Percentiles rank a stretch among this genome's conserved stretches.
These are phyloP conservation scores for Brachyhypopomus occidentalis DNA, from an alignment of 2,113 vertebrate genomes.

Conservation along the genomic window DNA sequence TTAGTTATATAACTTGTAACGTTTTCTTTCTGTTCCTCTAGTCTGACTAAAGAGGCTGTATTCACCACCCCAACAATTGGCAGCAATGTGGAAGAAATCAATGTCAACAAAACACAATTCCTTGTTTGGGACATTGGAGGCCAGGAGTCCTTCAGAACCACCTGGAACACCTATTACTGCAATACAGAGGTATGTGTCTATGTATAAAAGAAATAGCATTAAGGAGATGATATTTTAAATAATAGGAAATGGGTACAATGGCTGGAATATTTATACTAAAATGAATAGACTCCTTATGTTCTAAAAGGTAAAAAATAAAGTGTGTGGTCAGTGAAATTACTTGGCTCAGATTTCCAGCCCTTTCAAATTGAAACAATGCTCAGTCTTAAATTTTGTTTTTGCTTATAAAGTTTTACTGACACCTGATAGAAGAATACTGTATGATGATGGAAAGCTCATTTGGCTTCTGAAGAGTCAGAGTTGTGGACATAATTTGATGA, in stretches of 20 bases:
- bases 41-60: constrained; percentile 82
- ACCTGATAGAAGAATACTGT: neutral
- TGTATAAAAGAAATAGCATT: neutral
- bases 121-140: constrained; percentile 85
- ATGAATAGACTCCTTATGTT: too few species aligned
- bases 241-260: too few species aligned
- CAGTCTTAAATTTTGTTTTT: neutral
- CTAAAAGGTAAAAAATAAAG: too few species aligned
- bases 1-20: neutral
- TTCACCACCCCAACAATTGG: constrained; percentile 82
- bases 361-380: neutral
- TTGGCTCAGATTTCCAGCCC: neutral
- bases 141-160: constrained; percentile 78
- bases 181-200: constrained; percentile 78
- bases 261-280: too few species aligned
- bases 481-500: neutral
- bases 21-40: constrained; percentile 47
- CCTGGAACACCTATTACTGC: constrained; percentile 81
- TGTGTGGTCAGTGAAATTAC: neutral
- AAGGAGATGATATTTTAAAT: neutral
- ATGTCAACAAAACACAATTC: constrained; percentile 79
- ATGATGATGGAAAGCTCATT: neutral
- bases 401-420: neutral
- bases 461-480: neutral
- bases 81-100: constrained; percentile 84